Evolutionary conservation across 1,140 invertebrate species (phyloP), one percentile per base, ranked within the genome.

Genomic region (Aphelinus certus): DNA sequence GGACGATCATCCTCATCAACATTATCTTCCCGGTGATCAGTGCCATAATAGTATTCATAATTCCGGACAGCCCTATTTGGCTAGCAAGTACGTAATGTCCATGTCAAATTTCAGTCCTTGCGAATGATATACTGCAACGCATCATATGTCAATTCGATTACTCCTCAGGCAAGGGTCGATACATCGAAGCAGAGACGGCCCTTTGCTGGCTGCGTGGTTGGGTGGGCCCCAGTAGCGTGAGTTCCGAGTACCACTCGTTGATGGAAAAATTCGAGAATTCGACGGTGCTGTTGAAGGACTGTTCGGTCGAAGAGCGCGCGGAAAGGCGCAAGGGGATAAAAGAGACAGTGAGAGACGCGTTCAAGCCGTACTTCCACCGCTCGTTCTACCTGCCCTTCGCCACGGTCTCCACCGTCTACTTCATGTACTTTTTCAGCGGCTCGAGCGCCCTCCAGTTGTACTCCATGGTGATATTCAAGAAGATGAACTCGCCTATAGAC

Each of bases 21-120:
- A 87, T 92, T 0, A 80, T 84, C 1, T 91, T 93, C 76, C 93
- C 93, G 6, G 83, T 93, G 46, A 66, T 92, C 0, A 91, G 93
- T 2, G 89, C 93, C 9, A 60, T 90, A 0, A 88, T 90, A 0
- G 85, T 95, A 1, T 91, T 89, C 73, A 89, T 93, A 79, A 90
- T 95, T 1, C 94, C 94, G 0, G 94, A 95, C 83, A 94, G 92
- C 76, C 94, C 94, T 2, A 90, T 93, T 78, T 95, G 94, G 94
- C 85, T 95, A n/a, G 84, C 87, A 70, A 84, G 88, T 89, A 82
- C 79, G 76, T 76, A 6, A 43, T 53, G 26, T 57, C n/a, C 7
- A 58, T 26, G 26, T 58, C 3, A 42, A 58, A 58, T 7, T 7
- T 57, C 26, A 2, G 55, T 57, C 55, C 7, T 57, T 7, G 7